phyloP scores from a whole-genome alignment of 2,888 invertebrate genomes.

The Tipula unca region DNA sequence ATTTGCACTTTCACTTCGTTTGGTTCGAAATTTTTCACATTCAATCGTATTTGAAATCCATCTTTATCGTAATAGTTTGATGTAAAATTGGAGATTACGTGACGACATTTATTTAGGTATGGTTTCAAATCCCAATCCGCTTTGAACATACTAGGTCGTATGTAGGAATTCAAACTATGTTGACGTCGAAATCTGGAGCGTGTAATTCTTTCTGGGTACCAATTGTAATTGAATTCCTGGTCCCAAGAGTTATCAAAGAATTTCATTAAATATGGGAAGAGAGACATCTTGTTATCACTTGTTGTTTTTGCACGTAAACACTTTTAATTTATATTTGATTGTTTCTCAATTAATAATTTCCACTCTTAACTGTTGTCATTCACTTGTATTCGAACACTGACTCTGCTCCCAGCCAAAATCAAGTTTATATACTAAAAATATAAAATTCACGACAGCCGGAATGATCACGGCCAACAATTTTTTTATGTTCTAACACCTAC shows the following conservation, averaged over 20 bases:
- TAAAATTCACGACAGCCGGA: neutral
- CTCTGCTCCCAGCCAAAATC: neutral
- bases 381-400: neutral
- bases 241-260: neutral
- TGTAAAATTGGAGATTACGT: neutral
- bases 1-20: conserved; percentile 62
- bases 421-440: neutral
- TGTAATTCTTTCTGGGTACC: neutral
- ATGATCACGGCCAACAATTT: neutral
- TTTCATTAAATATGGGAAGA: neutral
- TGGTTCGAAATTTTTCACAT: conserved; percentile 60
- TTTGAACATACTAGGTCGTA: neutral
- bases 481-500: neutral
- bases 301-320: neutral
- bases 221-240: neutral
- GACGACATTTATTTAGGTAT: neutral
- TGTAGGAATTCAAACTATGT: neutral
- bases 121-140: neutral
- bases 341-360: neutral
- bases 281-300: neutral
- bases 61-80: conserved; percentile 42
- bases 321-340: neutral
- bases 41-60: conserved; percentile 58
- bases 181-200: neutral
- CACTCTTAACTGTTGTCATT: neutral